Evolutionary conservation across 2,113 vertebrate genomes (phyloP).

Genomic region (Progne subis): DNA sequence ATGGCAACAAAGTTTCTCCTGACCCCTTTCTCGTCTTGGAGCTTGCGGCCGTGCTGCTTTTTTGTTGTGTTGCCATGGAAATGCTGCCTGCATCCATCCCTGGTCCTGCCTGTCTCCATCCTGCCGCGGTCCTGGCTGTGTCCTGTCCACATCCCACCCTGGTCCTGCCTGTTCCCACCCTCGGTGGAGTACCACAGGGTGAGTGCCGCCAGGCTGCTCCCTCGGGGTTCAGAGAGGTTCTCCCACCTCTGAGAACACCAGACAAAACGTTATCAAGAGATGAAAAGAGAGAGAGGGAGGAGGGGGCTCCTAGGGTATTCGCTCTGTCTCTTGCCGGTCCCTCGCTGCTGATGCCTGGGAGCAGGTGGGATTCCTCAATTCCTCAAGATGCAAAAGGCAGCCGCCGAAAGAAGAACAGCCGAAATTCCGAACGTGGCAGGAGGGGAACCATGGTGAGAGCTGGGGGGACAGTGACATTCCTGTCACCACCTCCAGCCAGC

Average conservation of each 20-base stretch:
- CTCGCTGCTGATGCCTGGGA: background rate
- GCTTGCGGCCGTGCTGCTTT: background rate
- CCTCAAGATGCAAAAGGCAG: background rate
- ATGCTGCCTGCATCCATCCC: background rate
- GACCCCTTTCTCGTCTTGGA: background rate
- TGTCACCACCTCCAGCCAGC: rapidly evolving
- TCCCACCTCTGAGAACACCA: background rate
- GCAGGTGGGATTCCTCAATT: background rate
- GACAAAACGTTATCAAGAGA: background rate
- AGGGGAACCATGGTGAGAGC: background rate
- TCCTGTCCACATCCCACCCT: background rate
- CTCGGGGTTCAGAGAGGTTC: background rate
- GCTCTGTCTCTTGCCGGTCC: background rate
- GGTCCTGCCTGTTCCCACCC: background rate
- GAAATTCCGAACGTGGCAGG: background rate
- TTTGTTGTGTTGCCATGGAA: slow-evolving; percentile 57
- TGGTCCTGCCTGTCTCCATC: background rate
- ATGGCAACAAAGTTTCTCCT: background rate
- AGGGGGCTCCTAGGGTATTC: background rate
- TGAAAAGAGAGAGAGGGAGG: background rate
- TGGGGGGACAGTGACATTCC: background rate
- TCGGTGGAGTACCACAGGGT: too few relatives aligned
- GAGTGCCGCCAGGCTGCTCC: background rate
- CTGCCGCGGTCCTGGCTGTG: background rate
- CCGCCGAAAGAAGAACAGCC: rapidly evolving